These are phyloP conservation scores for Agapornis roseicollis DNA, from an alignment of 2,113 vertebrate species.

Conservation along the genomic window DNA sequence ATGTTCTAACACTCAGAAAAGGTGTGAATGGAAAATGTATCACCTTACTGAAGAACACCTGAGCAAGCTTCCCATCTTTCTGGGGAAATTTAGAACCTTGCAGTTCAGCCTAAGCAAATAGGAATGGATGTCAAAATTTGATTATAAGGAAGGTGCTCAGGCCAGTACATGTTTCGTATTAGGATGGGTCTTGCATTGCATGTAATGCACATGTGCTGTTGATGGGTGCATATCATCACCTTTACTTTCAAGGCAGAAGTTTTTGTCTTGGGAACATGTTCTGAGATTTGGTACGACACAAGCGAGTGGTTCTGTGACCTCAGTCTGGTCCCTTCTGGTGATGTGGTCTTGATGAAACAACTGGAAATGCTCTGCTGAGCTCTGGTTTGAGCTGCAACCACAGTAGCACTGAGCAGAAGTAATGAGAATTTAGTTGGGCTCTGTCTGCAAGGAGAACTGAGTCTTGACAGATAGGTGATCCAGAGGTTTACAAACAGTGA, in stretches of 20 bases:
- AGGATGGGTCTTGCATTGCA: background rate
- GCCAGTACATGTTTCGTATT: background rate
- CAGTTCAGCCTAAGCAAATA: background rate
- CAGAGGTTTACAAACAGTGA: background rate
- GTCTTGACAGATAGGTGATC: background rate
- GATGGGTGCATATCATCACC: background rate
- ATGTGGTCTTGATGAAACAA: background rate
- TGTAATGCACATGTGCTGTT: background rate
- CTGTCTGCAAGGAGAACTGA: background rate
- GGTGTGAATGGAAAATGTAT: background rate
- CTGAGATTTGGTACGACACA: background rate
- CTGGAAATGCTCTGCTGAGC: background rate
- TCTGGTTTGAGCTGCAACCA: background rate
- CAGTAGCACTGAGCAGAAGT: background rate
- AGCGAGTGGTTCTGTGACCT: background rate
- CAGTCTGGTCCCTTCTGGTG: background rate
- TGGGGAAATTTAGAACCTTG: background rate
- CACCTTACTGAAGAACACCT: background rate
- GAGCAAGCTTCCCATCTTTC: background rate
- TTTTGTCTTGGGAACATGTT: background rate
- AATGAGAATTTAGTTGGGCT: background rate
- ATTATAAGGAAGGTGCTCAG: background rate
- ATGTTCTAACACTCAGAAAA: background rate
- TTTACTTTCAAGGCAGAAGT: background rate
- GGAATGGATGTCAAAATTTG: background rate